Evolutionary conservation across 2,888 invertebrate genomes (phyloP), one percentile per base, ranked within the genome.

Genomic region (Chironomus riparius): DNA sequence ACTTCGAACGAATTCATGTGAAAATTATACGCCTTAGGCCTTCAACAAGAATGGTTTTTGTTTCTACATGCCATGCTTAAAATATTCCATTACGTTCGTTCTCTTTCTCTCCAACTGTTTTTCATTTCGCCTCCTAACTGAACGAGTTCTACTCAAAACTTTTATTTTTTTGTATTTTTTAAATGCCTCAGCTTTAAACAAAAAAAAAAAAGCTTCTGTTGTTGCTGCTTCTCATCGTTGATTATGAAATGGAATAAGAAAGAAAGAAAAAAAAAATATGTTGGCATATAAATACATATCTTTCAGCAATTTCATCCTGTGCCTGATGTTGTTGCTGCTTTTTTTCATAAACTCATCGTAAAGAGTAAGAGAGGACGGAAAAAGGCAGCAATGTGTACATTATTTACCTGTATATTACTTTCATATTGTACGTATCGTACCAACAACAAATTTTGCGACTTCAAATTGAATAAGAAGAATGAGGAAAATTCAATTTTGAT

Each of bases 401-500:
- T 50, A 50, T 50, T 50, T 50, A 56, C 56, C 56, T 56, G 56
- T 56, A 56, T 15, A 15, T 56, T 56, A 56, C 56, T 56, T 56
- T 50, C 15, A 15, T 18, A 15, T 38, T 56, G 56, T 18, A 56
- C n/a, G 56, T 38, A 38, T 38, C 38, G 10, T 38, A 38, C 38
- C 38, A 38, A 38, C 38, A 38, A 38, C 38, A 38, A 38, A 38
- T 38, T 38, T 38, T 38, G 38, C 38, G 38, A 38, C 38, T 38
- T 38, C 38, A 38, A 38, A 38, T 56, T 56, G 56, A 18, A 56
- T 56, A 56, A 56, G 56, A 56, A 38, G 38, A 38, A 38, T 38
- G 38, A 38, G 38, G 38, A 70, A 71, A 71, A 56, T 71, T 71
- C 71, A 71, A 71, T 71, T 70, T 71, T 56, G 71, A 71, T 71